Conservation (phyloP, 2,113 vertebrate genomes). For the Tauraco erythrolophus region DNA sequence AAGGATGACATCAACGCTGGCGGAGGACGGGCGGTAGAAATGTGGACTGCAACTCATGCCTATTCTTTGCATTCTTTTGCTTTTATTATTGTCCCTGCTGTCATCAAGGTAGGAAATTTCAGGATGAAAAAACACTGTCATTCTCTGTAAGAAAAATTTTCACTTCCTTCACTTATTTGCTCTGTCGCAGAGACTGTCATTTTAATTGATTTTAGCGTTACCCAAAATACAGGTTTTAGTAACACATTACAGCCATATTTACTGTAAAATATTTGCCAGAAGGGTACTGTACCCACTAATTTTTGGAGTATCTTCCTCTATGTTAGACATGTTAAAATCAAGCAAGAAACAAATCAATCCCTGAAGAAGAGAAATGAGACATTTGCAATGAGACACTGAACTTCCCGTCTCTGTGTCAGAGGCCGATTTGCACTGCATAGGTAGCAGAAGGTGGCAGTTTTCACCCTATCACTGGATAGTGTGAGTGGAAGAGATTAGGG, state of each 20-base stretch:
- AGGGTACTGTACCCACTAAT: not conserved
- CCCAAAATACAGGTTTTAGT: not conserved
- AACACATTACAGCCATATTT: not conserved
- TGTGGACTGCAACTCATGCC: not conserved
- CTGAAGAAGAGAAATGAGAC: not conserved
- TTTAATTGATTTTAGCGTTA: not conserved
- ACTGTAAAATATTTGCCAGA: not conserved
- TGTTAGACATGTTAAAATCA: not conserved
- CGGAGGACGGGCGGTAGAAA: not conserved
- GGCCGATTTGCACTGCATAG: not conserved
- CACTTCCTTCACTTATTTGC: not conserved
- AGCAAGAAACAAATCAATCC: not conserved
- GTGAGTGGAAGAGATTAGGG: not conserved
- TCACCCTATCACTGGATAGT: not conserved
- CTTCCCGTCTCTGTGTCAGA: not conserved
- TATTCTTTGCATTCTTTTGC: not conserved
- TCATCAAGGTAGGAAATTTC: not conserved
- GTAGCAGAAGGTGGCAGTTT: fast-evolving
- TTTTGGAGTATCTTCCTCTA: not conserved
- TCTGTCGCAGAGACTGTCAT: not conserved
- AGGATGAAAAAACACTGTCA: not conserved
- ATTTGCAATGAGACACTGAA: not conserved
- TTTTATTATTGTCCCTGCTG: not conserved
- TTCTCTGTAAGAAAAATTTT: not conserved
- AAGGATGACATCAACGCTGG: conserved; percentile 8